phyloP scores from a whole-genome alignment of 2,888 invertebrate species.

The Melinaea menophilus region DNA sequence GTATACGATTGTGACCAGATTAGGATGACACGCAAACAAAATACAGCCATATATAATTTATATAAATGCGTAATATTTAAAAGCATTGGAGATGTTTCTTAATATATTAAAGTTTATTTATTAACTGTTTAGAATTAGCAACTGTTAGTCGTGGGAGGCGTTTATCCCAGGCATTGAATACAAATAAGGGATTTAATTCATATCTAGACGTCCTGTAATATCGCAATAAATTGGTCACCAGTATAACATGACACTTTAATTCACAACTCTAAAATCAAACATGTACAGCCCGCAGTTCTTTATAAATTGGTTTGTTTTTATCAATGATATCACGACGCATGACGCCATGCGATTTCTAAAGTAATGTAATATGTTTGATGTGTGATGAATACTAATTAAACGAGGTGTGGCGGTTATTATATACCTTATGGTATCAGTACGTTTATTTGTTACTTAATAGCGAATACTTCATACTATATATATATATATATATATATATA shows the following conservation, averaged over 20 bases:
- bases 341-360: conserved; percentile 55
- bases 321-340: conserved; percentile 52
- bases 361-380: conserved; percentile 69
- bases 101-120: too few species aligned
- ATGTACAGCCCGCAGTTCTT: conserved; percentile 30
- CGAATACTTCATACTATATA: too few species aligned
- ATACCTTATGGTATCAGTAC: conserved; percentile 25
- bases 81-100: too few species aligned
- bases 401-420: conserved; percentile 59
- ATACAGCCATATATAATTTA: not conserved
- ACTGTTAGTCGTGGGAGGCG: conserved; percentile 34
- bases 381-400: conserved; percentile 66
- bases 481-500: too few species aligned
- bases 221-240: conserved; percentile 60
- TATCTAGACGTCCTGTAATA: conserved; percentile 62
- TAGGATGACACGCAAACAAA: too few species aligned
- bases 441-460: not conserved
- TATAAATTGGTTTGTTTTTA: conserved; percentile 48
- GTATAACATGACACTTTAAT: conserved; percentile 33
- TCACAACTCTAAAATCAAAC: conserved; percentile 20
- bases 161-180: conserved; percentile 55
- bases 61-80: too few species aligned
- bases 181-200: conserved; percentile 62
- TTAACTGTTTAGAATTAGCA: too few species aligned
- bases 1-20: too few species aligned